A percentile compares a stretch with the other conserved stretches of the same genome.
Evolutionary conservation across 2,888 invertebrate genomes (phyloP).

Genomic region (Leucophenga maculata): DNA sequence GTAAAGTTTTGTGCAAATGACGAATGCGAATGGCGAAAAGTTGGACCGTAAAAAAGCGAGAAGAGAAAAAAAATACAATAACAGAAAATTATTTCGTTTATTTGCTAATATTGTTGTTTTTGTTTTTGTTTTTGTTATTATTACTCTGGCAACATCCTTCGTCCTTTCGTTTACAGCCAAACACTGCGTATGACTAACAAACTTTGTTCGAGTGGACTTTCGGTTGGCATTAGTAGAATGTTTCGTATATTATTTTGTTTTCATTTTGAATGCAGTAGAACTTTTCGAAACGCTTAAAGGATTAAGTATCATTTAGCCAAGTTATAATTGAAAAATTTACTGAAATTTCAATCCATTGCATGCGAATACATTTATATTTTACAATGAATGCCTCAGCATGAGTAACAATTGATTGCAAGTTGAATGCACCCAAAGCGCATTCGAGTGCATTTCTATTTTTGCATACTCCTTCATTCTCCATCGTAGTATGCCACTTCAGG

Average conservation of each 20-base stretch:
- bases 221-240: neutral
- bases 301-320: constrained; percentile 32
- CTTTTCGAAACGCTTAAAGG: constrained; percentile 37
- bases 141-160: constrained; percentile 1
- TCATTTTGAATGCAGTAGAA: constrained; percentile 10
- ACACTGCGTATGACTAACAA: constrained; percentile 54
- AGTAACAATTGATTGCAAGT: constrained; percentile 37
- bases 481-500: constrained; percentile 18
- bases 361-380: neutral
- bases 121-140: constrained; percentile 6
- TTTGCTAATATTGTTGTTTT: constrained; percentile 6
- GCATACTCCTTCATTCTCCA: neutral
- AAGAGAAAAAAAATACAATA: constrained; percentile 18
- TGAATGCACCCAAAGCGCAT: constrained; percentile 28
- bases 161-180: constrained; percentile 20
- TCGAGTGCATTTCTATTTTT: constrained; percentile 4
- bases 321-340: constrained; percentile 49
- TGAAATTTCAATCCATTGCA: neutral
- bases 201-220: constrained; percentile 40
- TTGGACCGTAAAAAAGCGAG: constrained; percentile 28
- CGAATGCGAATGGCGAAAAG: constrained; percentile 39
- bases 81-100: constrained; percentile 34
- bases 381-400: neutral
- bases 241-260: constrained; percentile 18
- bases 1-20: constrained; percentile 49